Evolutionary conservation across 2,113 vertebrate species (phyloP).

Genomic region (Gila orcuttii): DNA sequence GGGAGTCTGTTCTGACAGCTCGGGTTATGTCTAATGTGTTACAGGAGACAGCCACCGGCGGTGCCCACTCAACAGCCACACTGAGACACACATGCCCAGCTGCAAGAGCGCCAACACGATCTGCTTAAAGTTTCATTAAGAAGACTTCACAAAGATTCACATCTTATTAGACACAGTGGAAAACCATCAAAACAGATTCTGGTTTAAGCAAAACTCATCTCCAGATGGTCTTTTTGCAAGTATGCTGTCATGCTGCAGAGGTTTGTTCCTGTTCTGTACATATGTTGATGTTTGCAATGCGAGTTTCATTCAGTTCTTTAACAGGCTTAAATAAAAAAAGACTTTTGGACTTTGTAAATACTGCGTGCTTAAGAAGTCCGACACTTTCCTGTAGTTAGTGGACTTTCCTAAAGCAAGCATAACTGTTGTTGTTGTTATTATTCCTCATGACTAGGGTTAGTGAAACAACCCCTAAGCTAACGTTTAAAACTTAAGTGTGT

Average conservation of each 20-base stretch:
- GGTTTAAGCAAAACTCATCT: not conserved
- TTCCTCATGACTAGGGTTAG: not conserved
- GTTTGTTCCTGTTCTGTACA: slow-evolving; percentile 64
- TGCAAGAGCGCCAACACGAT: slow-evolving; percentile 33
- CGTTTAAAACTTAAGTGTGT: not conserved
- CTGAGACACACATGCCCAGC: slow-evolving; percentile 43
- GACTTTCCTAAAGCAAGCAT: not conserved
- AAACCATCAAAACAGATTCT: not conserved
- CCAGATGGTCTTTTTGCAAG: not conserved
- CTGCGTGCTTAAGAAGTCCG: not conserved
- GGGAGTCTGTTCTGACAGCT: not conserved
- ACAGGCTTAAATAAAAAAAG: slow-evolving; percentile 64
- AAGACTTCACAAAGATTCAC: not conserved
- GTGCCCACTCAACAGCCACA: slow-evolving; percentile 64
- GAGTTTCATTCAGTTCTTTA: slow-evolving; percentile 36
- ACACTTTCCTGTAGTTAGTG: not conserved
- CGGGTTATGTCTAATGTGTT: slow-evolving; percentile 46
- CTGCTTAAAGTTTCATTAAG: slow-evolving; percentile 1
- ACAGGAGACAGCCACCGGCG: slow-evolving; percentile 74
- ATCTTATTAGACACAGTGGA: not conserved
- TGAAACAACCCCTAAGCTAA: not conserved
- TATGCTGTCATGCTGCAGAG: slow-evolving; percentile 46
- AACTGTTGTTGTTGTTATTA: not conserved
- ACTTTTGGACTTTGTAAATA: slow-evolving; percentile 63
- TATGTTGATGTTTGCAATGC: slow-evolving; percentile 49